Evolutionary conservation across 1,140 invertebrate genomes (phyloP).

Genomic region (Rhizoglyphus robini): DNA sequence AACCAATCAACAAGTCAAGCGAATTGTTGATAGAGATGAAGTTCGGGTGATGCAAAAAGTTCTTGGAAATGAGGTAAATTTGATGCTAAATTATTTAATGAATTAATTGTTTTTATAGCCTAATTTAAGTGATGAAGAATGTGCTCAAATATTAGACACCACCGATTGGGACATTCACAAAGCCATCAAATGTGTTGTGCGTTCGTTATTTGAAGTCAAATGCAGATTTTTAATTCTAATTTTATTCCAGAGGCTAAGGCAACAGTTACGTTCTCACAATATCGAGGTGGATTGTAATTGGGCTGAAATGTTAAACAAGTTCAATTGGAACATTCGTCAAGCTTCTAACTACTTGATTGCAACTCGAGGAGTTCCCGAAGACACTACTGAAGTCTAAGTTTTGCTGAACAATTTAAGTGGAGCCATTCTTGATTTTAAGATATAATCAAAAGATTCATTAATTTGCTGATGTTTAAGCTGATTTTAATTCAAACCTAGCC

Average conservation of each 20-base stretch:
- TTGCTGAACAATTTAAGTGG: neutral
- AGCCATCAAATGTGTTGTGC: conserved; percentile 61
- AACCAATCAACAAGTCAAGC: neutral
- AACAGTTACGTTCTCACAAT: conserved; percentile 30
- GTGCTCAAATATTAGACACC: conserved; percentile 60
- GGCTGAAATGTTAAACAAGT: conserved; percentile 32
- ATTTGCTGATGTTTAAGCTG: neutral
- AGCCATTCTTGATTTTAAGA: neutral
- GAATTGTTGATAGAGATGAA: conserved; percentile 60
- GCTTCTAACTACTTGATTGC: conserved; percentile 35
- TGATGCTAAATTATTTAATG: conserved; percentile 13
- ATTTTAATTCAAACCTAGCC: neutral
- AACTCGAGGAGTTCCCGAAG: conserved; percentile 26
- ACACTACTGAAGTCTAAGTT: conserved; percentile 28
- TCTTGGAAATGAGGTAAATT: conserved; percentile 54
- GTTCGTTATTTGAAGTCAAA: neutral
- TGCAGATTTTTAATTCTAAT: neutral
- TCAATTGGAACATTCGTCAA: conserved; percentile 34
- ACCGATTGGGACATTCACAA: conserved; percentile 75
- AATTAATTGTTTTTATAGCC: conserved; percentile 24
- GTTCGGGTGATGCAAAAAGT: conserved; percentile 81
- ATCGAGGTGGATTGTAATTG: conserved; percentile 30
- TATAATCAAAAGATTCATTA: neutral
- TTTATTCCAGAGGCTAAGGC: conserved; percentile 17
- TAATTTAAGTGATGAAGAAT: conserved; percentile 62